These are phyloP conservation scores for Corythaixoides concolor DNA, from an alignment of 2,113 vertebrate species.

Conservation along the genomic window DNA sequence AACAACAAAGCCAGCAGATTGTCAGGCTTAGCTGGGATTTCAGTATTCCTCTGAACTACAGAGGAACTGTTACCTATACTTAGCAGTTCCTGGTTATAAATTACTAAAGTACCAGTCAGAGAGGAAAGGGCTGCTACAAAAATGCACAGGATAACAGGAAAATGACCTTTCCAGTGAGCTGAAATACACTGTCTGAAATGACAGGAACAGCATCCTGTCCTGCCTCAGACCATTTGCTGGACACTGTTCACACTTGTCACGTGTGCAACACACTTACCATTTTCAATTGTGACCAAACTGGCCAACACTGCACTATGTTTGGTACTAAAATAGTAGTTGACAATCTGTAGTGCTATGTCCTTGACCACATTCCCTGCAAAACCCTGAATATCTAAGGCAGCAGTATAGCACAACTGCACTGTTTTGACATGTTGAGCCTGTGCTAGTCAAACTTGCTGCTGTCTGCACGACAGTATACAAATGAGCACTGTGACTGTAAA, in stretches of 20 bases:
- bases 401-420: not conserved
- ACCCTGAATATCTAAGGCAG: constrained; percentile 10
- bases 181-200: not conserved
- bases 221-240: not conserved
- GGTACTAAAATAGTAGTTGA: not conserved
- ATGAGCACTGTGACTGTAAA: not conserved
- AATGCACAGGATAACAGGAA: not conserved
- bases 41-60: not conserved
- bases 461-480: not conserved
- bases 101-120: not conserved
- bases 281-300: not conserved
- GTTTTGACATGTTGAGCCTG: not conserved
- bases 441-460: not conserved
- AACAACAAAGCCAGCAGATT: not conserved
- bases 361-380: not conserved
- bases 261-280: not conserved
- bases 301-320: not conserved
- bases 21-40: not conserved
- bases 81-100: not conserved
- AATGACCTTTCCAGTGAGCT: not conserved
- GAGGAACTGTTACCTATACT: not conserved
- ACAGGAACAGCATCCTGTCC: not conserved
- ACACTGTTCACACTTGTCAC: not conserved
- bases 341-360: not conserved
- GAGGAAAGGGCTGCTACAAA: not conserved